Conservation (phyloP, 2,888 invertebrate species). For the Leucozona laternaria region DNA sequence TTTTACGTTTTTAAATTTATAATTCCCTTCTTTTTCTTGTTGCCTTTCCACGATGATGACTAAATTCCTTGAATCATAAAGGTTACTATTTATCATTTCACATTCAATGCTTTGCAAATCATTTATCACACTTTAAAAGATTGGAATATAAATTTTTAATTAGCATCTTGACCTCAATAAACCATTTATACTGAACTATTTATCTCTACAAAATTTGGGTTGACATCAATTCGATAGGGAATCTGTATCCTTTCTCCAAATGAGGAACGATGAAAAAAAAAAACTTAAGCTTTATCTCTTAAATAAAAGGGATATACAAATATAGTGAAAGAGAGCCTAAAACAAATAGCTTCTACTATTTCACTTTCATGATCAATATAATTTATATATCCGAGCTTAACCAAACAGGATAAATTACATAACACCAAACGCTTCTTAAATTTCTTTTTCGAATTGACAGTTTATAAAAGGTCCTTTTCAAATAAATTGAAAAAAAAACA, state of each 20-base stretch:
- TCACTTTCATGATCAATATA: neutral
- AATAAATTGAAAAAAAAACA: neutral
- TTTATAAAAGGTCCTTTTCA: neutral
- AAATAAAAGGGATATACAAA: neutral
- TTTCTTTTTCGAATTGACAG: neutral
- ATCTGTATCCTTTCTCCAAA: neutral
- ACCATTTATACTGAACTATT: neutral
- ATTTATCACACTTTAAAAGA: neutral
- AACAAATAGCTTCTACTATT: neutral
- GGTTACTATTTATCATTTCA: neutral
- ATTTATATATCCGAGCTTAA: neutral
- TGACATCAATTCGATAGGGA: neutral
- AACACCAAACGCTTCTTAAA: neutral
- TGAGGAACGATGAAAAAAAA: neutral
- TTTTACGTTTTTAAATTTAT: too few relatives aligned
- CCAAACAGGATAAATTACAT: neutral
- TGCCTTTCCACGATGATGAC: too few relatives aligned
- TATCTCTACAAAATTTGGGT: neutral
- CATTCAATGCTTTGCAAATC: neutral
- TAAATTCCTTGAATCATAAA: neutral
- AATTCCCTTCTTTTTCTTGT: too few relatives aligned
- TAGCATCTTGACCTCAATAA: neutral
- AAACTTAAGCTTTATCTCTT: neutral
- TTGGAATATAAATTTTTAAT: neutral
- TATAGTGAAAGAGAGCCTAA: neutral